A percentile compares a stretch with the other conserved stretches of the same genome.
Conservation (phyloP, 2,113 vertebrate genomes). For the Malurus melanocephalus region DNA sequence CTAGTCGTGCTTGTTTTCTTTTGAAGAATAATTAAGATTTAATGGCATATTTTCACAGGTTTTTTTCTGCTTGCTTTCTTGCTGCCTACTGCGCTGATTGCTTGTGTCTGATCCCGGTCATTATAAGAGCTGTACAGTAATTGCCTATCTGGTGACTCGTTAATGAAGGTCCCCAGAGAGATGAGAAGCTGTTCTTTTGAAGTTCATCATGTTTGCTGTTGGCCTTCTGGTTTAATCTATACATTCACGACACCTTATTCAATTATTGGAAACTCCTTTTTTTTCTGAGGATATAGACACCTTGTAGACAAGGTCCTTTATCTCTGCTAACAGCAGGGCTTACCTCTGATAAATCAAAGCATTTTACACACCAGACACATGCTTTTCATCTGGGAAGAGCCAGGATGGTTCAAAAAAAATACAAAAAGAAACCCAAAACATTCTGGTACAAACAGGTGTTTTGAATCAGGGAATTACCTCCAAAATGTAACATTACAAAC, state of each 20-base stretch:
- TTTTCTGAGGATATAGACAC: conserved; percentile 46
- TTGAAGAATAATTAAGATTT: conserved; percentile 86
- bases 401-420: not conserved
- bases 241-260: conserved; percentile 66
- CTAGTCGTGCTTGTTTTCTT: conserved; percentile 77
- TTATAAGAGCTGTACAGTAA: conserved; percentile 77
- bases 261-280: conserved; percentile 68
- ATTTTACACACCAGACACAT: conserved; percentile 9
- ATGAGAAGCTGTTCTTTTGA: conserved; percentile 72
- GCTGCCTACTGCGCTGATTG: conserved; percentile 75
- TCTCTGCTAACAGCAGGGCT: conserved; percentile 35
- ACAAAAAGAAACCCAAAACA: conserved; percentile 6
- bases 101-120: conserved; percentile 74
- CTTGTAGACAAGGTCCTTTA: conserved; percentile 60
- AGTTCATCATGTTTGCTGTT: conserved; percentile 74
- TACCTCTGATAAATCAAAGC: conserved; percentile 58
- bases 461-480: conserved; percentile 12
- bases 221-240: conserved; percentile 74
- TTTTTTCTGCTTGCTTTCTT: conserved; percentile 73
- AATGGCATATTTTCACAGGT: conserved; percentile 76
- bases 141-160: conserved; percentile 78
- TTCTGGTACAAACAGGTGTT: conserved; percentile 11
- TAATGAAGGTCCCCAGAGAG: conserved; percentile 78
- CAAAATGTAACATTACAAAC: not conserved
- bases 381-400: conserved; percentile 15